These are phyloP conservation scores for Cephalopachus bancanus DNA, from an alignment of 2,797 vertebrate genomes.

Conservation along the genomic window DNA sequence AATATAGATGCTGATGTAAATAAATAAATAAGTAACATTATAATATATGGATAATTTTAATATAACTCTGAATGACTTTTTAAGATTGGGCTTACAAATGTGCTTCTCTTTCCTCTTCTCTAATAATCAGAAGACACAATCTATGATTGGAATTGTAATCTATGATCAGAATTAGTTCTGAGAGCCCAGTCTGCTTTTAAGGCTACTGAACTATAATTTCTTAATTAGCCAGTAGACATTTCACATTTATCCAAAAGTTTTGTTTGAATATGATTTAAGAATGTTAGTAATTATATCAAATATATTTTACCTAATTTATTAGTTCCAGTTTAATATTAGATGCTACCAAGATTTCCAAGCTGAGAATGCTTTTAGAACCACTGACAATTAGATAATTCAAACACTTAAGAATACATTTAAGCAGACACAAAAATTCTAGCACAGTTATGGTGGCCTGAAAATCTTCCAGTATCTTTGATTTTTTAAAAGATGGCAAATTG, in stretches of 20 bases:
- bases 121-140: no score
- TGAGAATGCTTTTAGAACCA: not conserved
- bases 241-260: not conserved
- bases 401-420: not conserved
- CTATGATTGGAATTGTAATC: no score
- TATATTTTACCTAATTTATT: not conserved
- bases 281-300: not conserved
- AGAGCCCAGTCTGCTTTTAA: no score
- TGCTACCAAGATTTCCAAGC: not conserved
- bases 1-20: no score
- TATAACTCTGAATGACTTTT: no score
- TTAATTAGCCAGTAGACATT: no score
- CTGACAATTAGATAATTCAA: not conserved
- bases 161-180: no score
- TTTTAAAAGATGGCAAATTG: not conserved
- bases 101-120: no score
- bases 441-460: not conserved
- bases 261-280: not conserved
- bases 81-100: no score
- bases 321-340: not conserved
- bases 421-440: not conserved
- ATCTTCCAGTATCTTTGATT: not conserved
- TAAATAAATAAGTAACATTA: no score
- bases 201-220: no score
- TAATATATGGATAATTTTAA: no score